Evolutionary conservation across 2,888 invertebrate species (phyloP), one percentile per base, ranked within the genome.

Genomic region (Diadegma fenestrale): DNA sequence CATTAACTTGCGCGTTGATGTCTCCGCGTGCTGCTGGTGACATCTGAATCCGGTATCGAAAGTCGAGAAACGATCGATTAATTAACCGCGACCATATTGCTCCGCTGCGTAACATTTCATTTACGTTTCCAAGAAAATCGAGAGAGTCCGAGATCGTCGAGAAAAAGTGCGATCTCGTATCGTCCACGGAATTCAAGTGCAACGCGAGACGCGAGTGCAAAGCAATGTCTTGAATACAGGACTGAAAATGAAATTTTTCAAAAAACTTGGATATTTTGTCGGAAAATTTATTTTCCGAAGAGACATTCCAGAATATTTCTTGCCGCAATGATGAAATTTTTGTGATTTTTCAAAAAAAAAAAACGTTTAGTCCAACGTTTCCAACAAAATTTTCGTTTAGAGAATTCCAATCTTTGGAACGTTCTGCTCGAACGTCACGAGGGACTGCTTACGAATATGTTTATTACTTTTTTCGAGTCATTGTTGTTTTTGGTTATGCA

Each of bases 41-140:
- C 72, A 76, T 61, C 82, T 81, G 69, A 86, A 85, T 87, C 80
- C 80, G 87, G 84, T 66, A 73, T 78, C 71, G 75, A 76, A 75
- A 79, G 54, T 54, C 76, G 64, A 26, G 78, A 66, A 77, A 54
- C 79, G 84, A 80, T 84, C 81, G 81, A 86, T 86, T 80, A 87
- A 85, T 86, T 86, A 86, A 83, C 76, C 79, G 61, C 79, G 61
- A 66, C 45, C 66, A 61, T 68, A 63, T 64, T 41, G 48, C 77
- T 41, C 41, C 64, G 48, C 77, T 41, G 30, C 64, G 33, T 72
- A 48, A 80, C 63, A 72, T 63, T 76, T 76, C 54, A 66, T 58
- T 58, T 37, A 61, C 72, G 61, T 79, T 79, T 83, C 73, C 73
- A 63, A 79, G 79, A 79, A 83, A 71, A 45, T 64, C 48, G 48